Percentiles rank a stretch among this genome's conserved stretches.
Conservation (phyloP, 2,888 invertebrate species). For the Bombylius major region DNA sequence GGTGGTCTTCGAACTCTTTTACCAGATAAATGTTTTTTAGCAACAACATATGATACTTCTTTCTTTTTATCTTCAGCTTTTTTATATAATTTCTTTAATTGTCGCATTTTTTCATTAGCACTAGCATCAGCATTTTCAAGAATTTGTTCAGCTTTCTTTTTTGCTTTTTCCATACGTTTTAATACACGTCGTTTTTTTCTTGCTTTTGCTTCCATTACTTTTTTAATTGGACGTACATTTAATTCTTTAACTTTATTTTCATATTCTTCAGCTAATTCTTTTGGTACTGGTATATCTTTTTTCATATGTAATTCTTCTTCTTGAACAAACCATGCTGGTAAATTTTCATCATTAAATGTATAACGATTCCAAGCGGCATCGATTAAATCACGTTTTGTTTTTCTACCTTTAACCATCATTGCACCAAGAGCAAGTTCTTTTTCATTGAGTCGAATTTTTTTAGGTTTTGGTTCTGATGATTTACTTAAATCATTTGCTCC, state of each 20-base stretch:
- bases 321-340: conserved; percentile 92
- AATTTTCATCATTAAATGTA: conserved; percentile 76
- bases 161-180: conserved; percentile 79
- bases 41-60: conserved; percentile 85
- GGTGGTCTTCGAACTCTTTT: conserved; percentile 66
- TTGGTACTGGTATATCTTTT: conserved; percentile 71
- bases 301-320: conserved; percentile 88
- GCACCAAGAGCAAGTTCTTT: conserved; percentile 88
- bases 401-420: conserved; percentile 79
- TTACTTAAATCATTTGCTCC: not conserved
- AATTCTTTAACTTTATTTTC: conserved; percentile 70
- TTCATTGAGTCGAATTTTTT: conserved; percentile 61
- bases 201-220: conserved; percentile 94
- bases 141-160: conserved; percentile 90
- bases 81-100: conserved; percentile 85
- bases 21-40: conserved; percentile 71
- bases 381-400: conserved; percentile 75
- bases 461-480: conserved; percentile 25
- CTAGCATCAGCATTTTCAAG: conserved; percentile 81
- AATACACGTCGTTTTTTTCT: conserved; percentile 87
- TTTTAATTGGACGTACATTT: conserved; percentile 91
- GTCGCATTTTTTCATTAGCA: conserved; percentile 85
- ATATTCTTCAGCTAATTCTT: conserved; percentile 75
- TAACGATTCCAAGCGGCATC: conserved; percentile 91
- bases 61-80: conserved; percentile 80